Conservation (phyloP, 2,797 vertebrate genomes). For the Bufotes viridis region DNA sequence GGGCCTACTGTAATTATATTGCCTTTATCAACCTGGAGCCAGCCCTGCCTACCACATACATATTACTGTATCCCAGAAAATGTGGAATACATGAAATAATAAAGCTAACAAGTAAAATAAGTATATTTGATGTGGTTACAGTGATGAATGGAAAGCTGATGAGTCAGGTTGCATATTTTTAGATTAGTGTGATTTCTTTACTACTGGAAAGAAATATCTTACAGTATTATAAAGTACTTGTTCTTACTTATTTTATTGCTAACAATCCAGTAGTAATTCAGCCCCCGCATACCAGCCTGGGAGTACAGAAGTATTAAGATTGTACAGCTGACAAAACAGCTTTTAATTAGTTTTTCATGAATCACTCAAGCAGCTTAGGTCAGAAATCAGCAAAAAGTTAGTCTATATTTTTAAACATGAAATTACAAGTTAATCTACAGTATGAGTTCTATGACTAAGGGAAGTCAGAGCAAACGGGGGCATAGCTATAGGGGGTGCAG, state of each 20-base stretch:
- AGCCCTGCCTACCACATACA: too few species aligned
- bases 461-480: background rate
- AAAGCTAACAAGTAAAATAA: background rate
- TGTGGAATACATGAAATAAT: background rate
- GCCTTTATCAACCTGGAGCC: too few species aligned
- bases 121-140: background rate
- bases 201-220: background rate
- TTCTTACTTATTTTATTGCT: conserved; percentile 14
- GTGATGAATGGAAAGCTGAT: background rate
- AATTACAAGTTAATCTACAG: background rate
- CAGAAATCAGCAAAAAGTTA: background rate
- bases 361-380: background rate
- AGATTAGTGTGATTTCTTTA: background rate
- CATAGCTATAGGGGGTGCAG: too few species aligned
- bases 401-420: background rate
- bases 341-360: background rate
- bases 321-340: background rate
- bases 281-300: background rate
- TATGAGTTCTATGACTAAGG: background rate
- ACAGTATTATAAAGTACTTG: background rate
- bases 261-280: background rate
- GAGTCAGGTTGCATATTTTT: background rate
- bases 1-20: too few species aligned
- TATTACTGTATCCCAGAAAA: too few species aligned
- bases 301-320: background rate